These are phyloP conservation scores for Clusia tigrina DNA, from an alignment of 2,888 invertebrate species.

Conservation along the genomic window DNA sequence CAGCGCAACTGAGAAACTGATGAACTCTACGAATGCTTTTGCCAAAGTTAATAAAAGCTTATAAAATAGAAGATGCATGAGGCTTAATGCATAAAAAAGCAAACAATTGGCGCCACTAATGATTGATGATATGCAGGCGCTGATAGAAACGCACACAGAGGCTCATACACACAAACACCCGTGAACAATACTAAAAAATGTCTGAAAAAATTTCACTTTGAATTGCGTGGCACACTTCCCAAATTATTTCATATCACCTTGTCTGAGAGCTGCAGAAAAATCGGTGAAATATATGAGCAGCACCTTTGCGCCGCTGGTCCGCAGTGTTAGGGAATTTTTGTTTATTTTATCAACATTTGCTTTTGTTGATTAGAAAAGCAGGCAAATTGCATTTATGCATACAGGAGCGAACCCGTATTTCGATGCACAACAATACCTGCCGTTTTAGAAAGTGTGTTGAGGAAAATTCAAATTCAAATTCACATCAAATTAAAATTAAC, in stretches of 20 bases:
- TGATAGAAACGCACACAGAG: conserved; percentile 48
- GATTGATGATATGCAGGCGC: conserved; percentile 56
- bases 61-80: conserved; percentile 37
- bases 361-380: not conserved
- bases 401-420: conserved; percentile 26
- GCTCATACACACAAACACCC: conserved; percentile 18
- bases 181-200: conserved; percentile 6
- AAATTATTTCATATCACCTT: too few species aligned
- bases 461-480: not conserved
- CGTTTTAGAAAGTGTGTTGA: conserved; percentile 24
- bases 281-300: too few species aligned
- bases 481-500: conserved; percentile 41
- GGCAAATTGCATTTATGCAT: not conserved
- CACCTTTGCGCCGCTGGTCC: too few species aligned
- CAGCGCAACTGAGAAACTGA: conserved; percentile 35
- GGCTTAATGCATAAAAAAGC: conserved; percentile 16
- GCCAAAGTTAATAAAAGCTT: conserved; percentile 56
- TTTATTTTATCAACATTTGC: too few species aligned
- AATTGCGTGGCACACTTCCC: too few species aligned
- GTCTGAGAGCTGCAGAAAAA: too few species aligned
- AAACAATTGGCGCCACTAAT: conserved; percentile 54
- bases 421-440: conserved; percentile 23
- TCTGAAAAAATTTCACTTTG: not conserved
- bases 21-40: conserved; percentile 46
- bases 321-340: too few species aligned